These are phyloP conservation scores for Bursaphelenchus okinawaensis DNA, from an alignment of 2,888 invertebrate genomes.

Conservation along the genomic window DNA sequence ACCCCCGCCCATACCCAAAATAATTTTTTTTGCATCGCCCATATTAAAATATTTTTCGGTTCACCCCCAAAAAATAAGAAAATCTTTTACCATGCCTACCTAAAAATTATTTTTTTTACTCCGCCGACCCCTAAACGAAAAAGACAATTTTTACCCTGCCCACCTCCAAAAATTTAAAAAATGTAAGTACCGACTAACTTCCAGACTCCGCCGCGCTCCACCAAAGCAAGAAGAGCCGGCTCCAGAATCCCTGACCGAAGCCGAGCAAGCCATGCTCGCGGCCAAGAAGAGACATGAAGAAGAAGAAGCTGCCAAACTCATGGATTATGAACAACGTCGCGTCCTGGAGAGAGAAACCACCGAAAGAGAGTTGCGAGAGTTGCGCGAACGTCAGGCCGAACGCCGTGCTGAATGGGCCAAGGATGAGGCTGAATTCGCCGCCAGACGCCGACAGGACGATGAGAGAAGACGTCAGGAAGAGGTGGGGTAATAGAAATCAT, in stretches of 20 bases:
- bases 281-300: constrained; percentile 58
- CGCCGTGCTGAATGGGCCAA: constrained; percentile 44
- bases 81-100: too few species aligned
- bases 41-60: too few species aligned
- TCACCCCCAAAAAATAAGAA: too few species aligned
- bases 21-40: too few species aligned
- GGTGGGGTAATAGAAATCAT: not conserved
- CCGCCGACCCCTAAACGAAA: not conserved
- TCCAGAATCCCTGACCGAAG: constrained; percentile 53
- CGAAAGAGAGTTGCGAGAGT: constrained; percentile 88
- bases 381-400: constrained; percentile 87
- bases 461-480: constrained; percentile 54
- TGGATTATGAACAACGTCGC: constrained; percentile 52
- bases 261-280: constrained; percentile 55
- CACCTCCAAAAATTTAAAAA: too few species aligned
- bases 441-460: constrained; percentile 50
- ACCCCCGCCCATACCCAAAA: too few species aligned
- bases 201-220: not conserved
- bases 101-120: too few species aligned
- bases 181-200: too few species aligned
- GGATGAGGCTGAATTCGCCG: constrained; percentile 49
- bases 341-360: constrained; percentile 81
- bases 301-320: constrained; percentile 55
- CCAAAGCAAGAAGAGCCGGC: constrained; percentile 17
- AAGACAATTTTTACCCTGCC: not conserved